These are phyloP conservation scores for Megamerina dolium DNA, from an alignment of 2,888 invertebrate species.

Conservation along the genomic window DNA sequence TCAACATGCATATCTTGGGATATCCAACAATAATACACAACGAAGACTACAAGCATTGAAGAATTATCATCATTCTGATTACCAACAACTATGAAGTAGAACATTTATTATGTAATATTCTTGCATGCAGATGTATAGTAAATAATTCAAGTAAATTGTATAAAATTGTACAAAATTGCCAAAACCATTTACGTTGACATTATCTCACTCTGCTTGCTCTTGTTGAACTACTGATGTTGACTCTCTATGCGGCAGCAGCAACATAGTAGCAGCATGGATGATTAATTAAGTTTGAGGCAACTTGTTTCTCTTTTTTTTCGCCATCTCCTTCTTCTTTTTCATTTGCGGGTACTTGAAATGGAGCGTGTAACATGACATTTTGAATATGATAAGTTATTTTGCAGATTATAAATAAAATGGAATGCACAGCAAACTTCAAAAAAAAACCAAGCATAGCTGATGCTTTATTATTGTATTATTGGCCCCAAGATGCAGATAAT, in stretches of 20 bases:
- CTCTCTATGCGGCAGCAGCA: too few species aligned
- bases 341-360: not conserved
- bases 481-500: constrained; percentile 27
- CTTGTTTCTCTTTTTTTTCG: not conserved
- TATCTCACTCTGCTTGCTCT: constrained; percentile 41
- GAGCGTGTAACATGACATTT: not conserved
- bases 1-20: too few species aligned
- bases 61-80: too few species aligned
- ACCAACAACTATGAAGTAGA: too few species aligned
- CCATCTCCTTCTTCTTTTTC: too few species aligned
- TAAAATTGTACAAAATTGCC: constrained; percentile 47
- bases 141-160: constrained; percentile 44
- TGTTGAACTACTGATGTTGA: too few species aligned
- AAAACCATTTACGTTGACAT: constrained; percentile 50
- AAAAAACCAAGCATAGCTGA: too few species aligned
- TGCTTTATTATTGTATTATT: constrained; percentile 16
- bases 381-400: constrained; percentile 17
- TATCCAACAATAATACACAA: too few species aligned
- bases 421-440: too few species aligned
- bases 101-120: constrained; percentile 19
- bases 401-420: constrained; percentile 22
- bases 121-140: constrained; percentile 30
- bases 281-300: constrained; percentile 26
- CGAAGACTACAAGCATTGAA: too few species aligned
- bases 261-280: constrained; percentile 22